phyloP scores from a whole-genome alignment of 2,888 invertebrate species.

The Acleris holmiana region DNA sequence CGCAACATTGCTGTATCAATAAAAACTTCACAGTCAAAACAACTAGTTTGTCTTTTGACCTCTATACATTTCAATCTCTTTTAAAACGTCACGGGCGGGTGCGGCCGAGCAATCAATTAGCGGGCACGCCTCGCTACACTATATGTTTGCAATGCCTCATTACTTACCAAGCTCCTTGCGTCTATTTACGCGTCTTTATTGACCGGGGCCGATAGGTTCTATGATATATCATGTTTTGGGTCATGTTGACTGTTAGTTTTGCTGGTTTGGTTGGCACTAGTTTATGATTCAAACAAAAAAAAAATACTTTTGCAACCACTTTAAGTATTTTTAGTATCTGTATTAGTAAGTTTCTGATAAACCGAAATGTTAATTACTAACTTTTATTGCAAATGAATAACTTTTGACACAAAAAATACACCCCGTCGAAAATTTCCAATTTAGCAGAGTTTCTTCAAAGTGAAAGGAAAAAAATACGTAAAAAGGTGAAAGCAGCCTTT shows the following conservation, averaged over 20 bases:
- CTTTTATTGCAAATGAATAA: conserved; percentile 68
- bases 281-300: conserved; percentile 2
- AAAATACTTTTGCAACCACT: background rate
- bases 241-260: conserved; percentile 25
- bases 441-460: conserved; percentile 42
- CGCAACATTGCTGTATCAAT: background rate
- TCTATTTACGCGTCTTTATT: conserved; percentile 37
- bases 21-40: conserved; percentile 22
- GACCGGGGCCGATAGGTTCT: conserved; percentile 37
- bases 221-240: conserved; percentile 33
- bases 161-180: conserved; percentile 65
- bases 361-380: conserved; percentile 56
- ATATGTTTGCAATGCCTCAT: conserved; percentile 79
- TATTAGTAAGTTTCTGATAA: conserved; percentile 13
- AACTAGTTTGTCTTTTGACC: conserved; percentile 26
- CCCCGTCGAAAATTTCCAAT: conserved; percentile 57
- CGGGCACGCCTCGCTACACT: conserved; percentile 65
- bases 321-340: background rate
- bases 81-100: conserved; percentile 51
- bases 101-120: conserved; percentile 77
- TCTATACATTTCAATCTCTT: conserved; percentile 40
- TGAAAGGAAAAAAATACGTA: conserved; percentile 46
- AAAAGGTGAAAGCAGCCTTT: conserved; percentile 63
- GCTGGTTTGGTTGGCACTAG: conserved; percentile 3
- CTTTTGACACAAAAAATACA: conserved; percentile 56